These are phyloP conservation scores for Porites lutea DNA, from an alignment of 64 coral and sea anemone species.

Conservation along the genomic window DNA sequence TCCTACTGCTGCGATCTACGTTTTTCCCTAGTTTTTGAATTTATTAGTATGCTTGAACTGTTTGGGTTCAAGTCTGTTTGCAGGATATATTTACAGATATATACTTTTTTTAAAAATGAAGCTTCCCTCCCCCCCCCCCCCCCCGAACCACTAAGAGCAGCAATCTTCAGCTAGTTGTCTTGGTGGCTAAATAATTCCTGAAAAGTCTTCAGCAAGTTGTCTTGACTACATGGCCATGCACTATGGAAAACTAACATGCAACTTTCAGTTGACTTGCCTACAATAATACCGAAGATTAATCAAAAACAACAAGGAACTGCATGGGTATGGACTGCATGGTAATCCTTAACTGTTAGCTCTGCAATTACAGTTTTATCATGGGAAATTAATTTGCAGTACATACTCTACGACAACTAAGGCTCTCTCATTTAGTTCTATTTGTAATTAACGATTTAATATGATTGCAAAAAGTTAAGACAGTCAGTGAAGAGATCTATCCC, in stretches of 20 bases:
- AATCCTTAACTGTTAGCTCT: conserved; percentile 22
- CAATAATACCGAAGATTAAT: neutral
- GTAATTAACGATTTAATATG: neutral
- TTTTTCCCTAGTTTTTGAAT: no score
- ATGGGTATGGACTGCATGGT: neutral
- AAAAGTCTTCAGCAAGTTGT: neutral
- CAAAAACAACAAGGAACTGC: neutral
- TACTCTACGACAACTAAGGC: conserved; percentile 39
- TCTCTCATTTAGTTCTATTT: conserved; percentile 21
- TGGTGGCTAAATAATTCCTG: neutral
- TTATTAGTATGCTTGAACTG: no score
- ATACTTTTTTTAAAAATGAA: no score
- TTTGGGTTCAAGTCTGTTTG: no score
- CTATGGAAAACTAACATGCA: neutral
- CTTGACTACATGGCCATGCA: neutral
- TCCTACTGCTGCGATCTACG: no score
- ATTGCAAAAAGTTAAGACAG: conserved; percentile 66
- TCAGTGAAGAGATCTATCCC: conserved; percentile 84
- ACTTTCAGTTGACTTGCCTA: conserved; percentile 14
- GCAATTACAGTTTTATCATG: conserved; percentile 18
- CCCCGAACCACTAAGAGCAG: no score
- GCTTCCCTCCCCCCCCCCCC: no score
- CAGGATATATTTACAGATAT: no score
- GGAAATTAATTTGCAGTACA: conserved; percentile 40
- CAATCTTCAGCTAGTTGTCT: neutral